Base-by-base conservation (phyloP, 1,140 invertebrate genomes). In the Atta texana region DNA sequence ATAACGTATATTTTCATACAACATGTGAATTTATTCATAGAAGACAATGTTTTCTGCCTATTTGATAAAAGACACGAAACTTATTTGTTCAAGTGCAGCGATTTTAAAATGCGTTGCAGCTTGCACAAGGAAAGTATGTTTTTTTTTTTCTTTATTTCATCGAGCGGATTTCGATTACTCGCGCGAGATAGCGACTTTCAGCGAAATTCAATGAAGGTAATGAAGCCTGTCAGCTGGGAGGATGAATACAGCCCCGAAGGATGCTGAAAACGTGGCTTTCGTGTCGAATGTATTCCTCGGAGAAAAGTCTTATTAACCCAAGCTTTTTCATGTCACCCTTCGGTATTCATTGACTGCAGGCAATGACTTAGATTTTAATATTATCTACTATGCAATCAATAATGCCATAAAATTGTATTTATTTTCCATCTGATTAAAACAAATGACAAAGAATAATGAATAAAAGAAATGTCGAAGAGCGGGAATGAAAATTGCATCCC, bases 151-250 rank as follows among this genome's bases (percentile, higher is more conserved):
- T 31, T 80, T 49, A 75, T 66, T 63, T 39, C 34, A 8, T 1
- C 55, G 14, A 61, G 39, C 39, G 57, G 69, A 69, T 77, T 87
- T 87, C 34, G 80, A 89, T 74, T 68, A 57, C 64, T 51, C 71
- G 24, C 24, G 10, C 14, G 63, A 24, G 44, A 75, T 21, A 49
- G n/a, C 16, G 74, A 74, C 53, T 71, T 82, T 87, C 63, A 82
- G 57, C 66, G 16, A 86, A 86, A 89, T 89, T 89, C 88, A 68
- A 57, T 86, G 31, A 28, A 53, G 66, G 81, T 84, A 89, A 90
- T 64, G 89, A 89, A 89, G 66, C 59, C 85, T 28, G 68, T 85
- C 89, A 77, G 61, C 14, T n/a, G 44, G n/a, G 28, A 16, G 6
- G 59, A 87, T 84, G 89, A 84, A 87, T 82, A 66, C 77, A 31